Base-by-base conservation (phyloP, 2,888 invertebrate species). In the Catonia carolina region DNA sequence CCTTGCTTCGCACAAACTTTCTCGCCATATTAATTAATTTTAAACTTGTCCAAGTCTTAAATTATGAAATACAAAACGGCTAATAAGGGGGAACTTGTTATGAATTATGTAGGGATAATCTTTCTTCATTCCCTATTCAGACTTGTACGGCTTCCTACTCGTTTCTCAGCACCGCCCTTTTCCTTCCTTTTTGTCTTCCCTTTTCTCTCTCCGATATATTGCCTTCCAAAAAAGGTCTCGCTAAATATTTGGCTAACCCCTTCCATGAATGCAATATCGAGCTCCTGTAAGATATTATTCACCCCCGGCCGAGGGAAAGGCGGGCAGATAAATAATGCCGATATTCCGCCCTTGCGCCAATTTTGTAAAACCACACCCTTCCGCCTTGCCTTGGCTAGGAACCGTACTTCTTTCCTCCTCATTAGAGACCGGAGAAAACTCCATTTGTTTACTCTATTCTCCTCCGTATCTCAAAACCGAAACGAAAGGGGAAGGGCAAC, bases 61-160 rank as follows among this genome's bases (percentile, higher is more conserved):
- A 58, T 54, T 58, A 58, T 58, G 58, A 58, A 58, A 54, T 58
- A 53, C 58, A 39, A 58, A 54, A 45, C 58, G 50, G 54, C 54
- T 58, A 54, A 58, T 58, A 54, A 54, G 50, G 58, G 35, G 39
- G 41, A 20, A 50, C 37, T 45, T 47, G 54, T 27, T 27, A 27
- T 54, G 36, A 50, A 36, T 56, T 56, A 56, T 56, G 50, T 17
- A 51, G 31, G 45, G 55, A 12, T 55, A 37, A 50, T 55, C 42
- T 51, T 56, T 56, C 56, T 56, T 50, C 23, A 23, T 55, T 50
- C 36, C 42, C 39, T 41, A 45, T 45, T 45, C 45, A 45, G 27
- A 27, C 27, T 27, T 8, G 27, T 27, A 6, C 27, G 8, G 27
- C 27, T 27, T 27, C 27, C 27, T 27, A 27, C 27, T 8, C 27